A percentile compares a stretch with the other conserved stretches of the same genome.
Evolutionary conservation across 64 coral and sea anemone genomes (phyloP).

Genomic region (Cladopsammia gracilis): DNA sequence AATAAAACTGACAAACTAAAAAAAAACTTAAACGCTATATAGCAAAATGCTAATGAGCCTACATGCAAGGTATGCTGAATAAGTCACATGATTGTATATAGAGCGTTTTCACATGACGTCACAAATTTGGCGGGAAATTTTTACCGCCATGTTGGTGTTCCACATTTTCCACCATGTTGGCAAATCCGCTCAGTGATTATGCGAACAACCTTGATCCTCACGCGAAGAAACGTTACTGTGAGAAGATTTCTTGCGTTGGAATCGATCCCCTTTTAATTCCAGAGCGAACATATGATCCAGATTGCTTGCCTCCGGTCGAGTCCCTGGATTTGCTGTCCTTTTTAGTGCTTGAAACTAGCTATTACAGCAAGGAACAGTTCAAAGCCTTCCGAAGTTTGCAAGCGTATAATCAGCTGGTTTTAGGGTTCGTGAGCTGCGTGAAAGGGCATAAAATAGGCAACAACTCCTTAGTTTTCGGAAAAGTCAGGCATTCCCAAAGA

Average conservation of each 20-base stretch:
- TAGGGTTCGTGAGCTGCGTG: conserved; percentile 15
- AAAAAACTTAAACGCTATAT: too few species aligned
- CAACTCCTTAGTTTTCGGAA: not conserved
- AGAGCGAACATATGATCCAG: conserved; percentile 39
- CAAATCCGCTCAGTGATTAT: conserved; percentile 24
- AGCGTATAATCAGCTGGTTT: conserved; percentile 46
- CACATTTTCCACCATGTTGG: conserved; percentile 16
- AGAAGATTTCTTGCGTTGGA: conserved; percentile 63
- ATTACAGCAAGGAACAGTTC: conserved; percentile 48
- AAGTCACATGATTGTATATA: too few species aligned
- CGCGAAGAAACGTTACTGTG: conserved; percentile 49
- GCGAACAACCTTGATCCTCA: conserved; percentile 37
- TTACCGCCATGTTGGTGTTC: conserved; percentile 57
- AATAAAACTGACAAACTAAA: too few species aligned
- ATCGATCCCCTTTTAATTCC: conserved; percentile 46
- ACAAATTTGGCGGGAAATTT: conserved; percentile 7
- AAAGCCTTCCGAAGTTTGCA: conserved; percentile 43
- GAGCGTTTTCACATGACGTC: conserved; percentile 61
- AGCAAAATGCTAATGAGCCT: too few species aligned
- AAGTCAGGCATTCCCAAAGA: conserved; percentile 14
- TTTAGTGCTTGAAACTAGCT: conserved; percentile 14
- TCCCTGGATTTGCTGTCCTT: conserved; percentile 49
- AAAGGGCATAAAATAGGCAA: conserved; percentile 35
- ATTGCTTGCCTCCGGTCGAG: conserved; percentile 55
- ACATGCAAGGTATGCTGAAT: too few species aligned